Evolutionary conservation across 2,113 vertebrate species (phyloP), one percentile per base, ranked within the genome.

Genomic region (Xenotilapia leptura): DNA sequence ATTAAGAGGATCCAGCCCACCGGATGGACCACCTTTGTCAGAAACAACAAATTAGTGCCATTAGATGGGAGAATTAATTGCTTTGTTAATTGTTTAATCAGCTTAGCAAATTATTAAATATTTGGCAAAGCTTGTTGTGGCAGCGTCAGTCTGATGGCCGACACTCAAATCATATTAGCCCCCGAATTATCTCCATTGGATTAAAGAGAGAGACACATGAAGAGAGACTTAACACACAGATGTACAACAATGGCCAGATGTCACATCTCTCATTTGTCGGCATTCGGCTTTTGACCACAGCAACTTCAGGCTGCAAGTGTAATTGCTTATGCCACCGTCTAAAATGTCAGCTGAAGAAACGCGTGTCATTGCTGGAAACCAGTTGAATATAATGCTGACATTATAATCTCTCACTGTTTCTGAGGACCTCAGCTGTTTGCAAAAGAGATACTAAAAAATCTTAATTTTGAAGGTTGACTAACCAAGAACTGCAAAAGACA

Each of bases 21-120:
- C 86, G 93, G 84, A 94, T 90, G 93, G 91, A 88, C 91, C 90
- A 95, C 95, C 94, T 95, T 92, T 89, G 92, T 93, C 90, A 93
- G 84, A 93, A 94, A 94, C 91, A 93, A 94, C 93, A 94, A 95
- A 95, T 95, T 95, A 95, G 93, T 89, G 92, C 91, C 92, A 95
- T 95, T 95, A 96, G 90, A 93, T 88, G 90, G 58, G 85, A 92
- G 93, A 95, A 94, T 93, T 92, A 94, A 94, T 94, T 93, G 94
- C 89, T 95, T 94, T 94, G 94, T 93, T 94, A 95, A 94, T 93
- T 94, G 93, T 93, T 93, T 94, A 94, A 96, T 94, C 94, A 93
- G 94, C 93, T 96, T 94, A 94, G 92, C 84, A 92, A 94, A 95
- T 93, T 92, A 95, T 94, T 95, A 91, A 94, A 95, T 94, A 94